These are phyloP conservation scores for Anas bernieri DNA, from an alignment of 2,797 vertebrate species.

Conservation along the genomic window DNA sequence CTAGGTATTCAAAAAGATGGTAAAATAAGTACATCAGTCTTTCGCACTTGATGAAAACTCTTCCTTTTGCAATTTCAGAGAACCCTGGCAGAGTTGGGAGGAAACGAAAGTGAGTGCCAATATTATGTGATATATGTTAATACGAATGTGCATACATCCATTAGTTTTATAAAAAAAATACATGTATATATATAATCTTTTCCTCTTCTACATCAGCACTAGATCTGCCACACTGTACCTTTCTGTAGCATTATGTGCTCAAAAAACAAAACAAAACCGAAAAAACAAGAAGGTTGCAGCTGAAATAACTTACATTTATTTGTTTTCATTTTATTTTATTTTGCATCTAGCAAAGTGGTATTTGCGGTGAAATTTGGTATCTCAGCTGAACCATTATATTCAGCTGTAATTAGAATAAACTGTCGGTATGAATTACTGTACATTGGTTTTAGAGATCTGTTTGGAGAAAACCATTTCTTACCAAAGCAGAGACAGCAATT, in stretches of 20 bases:
- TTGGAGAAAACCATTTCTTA: slow-evolving; percentile 47
- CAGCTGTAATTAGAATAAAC: slow-evolving; percentile 50
- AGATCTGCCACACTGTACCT: background rate
- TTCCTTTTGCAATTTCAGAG: background rate
- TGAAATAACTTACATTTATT: background rate
- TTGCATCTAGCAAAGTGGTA: background rate
- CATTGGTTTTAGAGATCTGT: slow-evolving; percentile 17
- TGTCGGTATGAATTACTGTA: background rate
- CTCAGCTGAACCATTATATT: slow-evolving; percentile 43
- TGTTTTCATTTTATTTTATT: slow-evolving; percentile 28
- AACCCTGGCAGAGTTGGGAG: background rate
- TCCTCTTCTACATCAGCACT: background rate
- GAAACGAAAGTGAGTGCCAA: background rate
- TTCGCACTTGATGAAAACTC: background rate
- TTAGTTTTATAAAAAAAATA: background rate
- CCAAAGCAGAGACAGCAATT: slow-evolving; percentile 38
- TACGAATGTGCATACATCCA: background rate
- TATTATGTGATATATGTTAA: background rate
- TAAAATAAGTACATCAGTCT: background rate
- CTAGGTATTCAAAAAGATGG: background rate
- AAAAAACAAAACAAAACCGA: background rate
- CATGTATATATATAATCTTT: too few relatives aligned
- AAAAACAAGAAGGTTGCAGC: background rate
- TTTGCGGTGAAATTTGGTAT: slow-evolving; percentile 37
- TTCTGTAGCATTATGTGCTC: background rate